Evolutionary conservation across 2,797 vertebrate species (phyloP), one percentile per base, ranked within the genome.

Genomic region (Malurus splendens): DNA sequence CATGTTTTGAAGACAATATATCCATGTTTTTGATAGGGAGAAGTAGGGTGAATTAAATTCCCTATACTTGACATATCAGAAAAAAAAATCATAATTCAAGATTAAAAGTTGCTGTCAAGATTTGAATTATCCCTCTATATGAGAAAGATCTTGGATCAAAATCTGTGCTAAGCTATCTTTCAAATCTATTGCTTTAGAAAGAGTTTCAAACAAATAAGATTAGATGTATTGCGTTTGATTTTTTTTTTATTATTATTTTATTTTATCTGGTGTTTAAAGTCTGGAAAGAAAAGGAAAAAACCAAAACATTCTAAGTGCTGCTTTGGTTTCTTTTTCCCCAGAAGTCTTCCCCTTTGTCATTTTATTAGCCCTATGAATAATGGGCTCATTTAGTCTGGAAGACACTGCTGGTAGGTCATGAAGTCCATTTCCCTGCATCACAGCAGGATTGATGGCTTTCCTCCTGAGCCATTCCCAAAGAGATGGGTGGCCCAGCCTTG

Each of bases 281-380:
- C 17, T 52, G 44, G 36, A 83, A 84, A 76, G 7, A 50, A 80
- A 79, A 82, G 30, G 23, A 57, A 60, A 27, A 90, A 68, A 3
- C 0, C 0, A 27, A 77, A 73, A 70, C 11, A 52, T 62, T 86
- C 19, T 52, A 78, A 87, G 20, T 50, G 28, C 4, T 85, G 16
- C 64, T 62, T 55, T n/a, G 44, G 24, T 19, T 14, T 50, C 55
- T 7, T 19, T 39, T 44, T 17, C 4, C 2, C 22, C 41, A 50
- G 70, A 85, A 78, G 10, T 6, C 18, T 86, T 85, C 12, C 18
- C 18, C 19, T 88, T 84, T 77, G 64, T 71, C 44, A 91, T 90
- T 94, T 93, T 95, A 85, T 94, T 93, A 92, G 47, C 15, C n/a
- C 22, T 20, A 27, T 92, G 38, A 94, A 81, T 90, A 92, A 92